Conservation (phyloP, 2,797 vertebrate genomes). For the Kryptolebias ocellatus region DNA sequence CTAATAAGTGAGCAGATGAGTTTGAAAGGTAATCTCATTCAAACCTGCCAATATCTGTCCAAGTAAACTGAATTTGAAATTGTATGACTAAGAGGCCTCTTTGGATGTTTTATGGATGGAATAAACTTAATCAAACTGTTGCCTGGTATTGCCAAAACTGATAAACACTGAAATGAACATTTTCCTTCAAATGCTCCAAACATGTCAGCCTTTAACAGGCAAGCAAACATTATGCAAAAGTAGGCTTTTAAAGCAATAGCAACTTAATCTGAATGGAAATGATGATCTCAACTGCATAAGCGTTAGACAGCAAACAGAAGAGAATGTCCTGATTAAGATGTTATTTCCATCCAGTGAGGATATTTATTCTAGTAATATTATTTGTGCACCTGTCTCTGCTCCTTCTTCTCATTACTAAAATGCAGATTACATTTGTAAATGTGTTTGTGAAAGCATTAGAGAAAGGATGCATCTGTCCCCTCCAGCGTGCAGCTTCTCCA, state of each 20-base stretch:
- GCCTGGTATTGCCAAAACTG: slow-evolving; percentile 31
- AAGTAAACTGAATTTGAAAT: slow-evolving; percentile 29
- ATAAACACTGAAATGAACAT: slow-evolving; percentile 35
- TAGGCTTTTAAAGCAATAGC: slow-evolving; percentile 26
- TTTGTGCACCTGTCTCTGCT: slow-evolving; percentile 10
- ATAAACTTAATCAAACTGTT: slow-evolving; percentile 50
- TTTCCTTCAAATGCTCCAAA: slow-evolving; percentile 51
- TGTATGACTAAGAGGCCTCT: slow-evolving; percentile 41
- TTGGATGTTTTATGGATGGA: slow-evolving; percentile 46
- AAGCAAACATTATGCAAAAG: slow-evolving; percentile 54
- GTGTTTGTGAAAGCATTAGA: slow-evolving; percentile 15
- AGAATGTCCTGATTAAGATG: slow-evolving; percentile 28
- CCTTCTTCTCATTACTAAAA: slow-evolving; percentile 10
- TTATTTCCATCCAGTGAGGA: slow-evolving; percentile 39
- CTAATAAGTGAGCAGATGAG: slow-evolving; percentile 60
- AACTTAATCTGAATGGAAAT: slow-evolving; percentile 64
- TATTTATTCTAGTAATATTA: slow-evolving; percentile 41
- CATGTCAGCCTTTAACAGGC: slow-evolving; percentile 34
- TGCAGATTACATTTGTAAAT: slow-evolving; percentile 37
- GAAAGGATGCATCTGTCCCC: slow-evolving; percentile 14
- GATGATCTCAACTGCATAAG: slow-evolving; percentile 7
- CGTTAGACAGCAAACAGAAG: not conserved
- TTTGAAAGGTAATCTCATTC: slow-evolving; percentile 48
- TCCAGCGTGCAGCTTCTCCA: slow-evolving; percentile 27
- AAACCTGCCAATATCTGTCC: slow-evolving; percentile 31